Evolutionary conservation across 2,888 invertebrate species (phyloP), one percentile per base, ranked within the genome.

Genomic region (Sarcophaga variegata): DNA sequence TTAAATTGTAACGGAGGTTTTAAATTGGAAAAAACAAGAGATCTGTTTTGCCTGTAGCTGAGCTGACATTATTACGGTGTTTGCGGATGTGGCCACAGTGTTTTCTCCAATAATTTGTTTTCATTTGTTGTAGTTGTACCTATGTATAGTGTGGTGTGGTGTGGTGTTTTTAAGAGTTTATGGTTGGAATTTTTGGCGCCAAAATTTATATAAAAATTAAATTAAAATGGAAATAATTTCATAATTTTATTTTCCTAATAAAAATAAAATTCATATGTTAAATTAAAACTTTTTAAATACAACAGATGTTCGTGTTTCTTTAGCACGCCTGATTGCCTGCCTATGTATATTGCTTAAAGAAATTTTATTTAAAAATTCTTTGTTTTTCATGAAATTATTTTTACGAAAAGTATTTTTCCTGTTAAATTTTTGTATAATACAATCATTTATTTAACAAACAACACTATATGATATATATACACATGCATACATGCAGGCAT

Each of bases 361-460:
- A 37, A 66, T 14, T 54, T 54, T 47, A 63, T 25, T 75, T 63
- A 47, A 25, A 63, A 75, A 75, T 6, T 17, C 22, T 25, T 62
- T 14, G 45, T 47, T 45, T 49, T 25, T 71, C 20, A n/a, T 77
- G 3, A 10, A 25, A 66, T 37, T 37, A 20, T 63, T 14, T 54
- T 54, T 14, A 67, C 14, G 69, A n/a, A 59, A 72, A 70, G 60
- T 27, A 69, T 69, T 62, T 62, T 67, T 69, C 69, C 60, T 67
- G 63, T 69, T 49, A 79, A 79, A 70, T 60, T 69, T 72, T 66
- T 25, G 17, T 69, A 62, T 70, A 70, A 37, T 79, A 20, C 14
- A 69, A n/a, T 78, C 62, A 27, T 79, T 70, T 75, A 27, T 70
- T 62, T 75, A 63, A 64, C 47, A 75, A 74, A 74, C 62, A 62